Conservation (phyloP, 2,797 vertebrate species). For the Thamnophis elegans region DNA sequence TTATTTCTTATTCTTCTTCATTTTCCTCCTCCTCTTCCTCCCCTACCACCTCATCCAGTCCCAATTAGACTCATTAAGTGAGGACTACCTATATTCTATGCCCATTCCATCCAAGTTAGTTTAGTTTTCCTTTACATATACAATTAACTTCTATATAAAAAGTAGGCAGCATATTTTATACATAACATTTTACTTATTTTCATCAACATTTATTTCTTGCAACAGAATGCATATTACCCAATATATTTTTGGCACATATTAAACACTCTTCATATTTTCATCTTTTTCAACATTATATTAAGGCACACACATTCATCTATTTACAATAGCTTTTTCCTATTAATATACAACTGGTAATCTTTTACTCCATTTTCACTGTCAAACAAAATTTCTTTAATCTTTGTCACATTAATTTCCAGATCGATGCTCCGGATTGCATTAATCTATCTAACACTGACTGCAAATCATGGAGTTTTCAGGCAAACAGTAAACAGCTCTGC, state of each 20-base stretch:
- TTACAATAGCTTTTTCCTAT: neutral
- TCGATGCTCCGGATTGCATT: neutral
- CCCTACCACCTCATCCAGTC: no score
- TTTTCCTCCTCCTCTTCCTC: no score
- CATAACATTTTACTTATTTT: neutral
- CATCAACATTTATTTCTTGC: neutral
- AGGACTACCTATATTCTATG: neutral
- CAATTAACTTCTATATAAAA: neutral
- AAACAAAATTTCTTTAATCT: neutral
- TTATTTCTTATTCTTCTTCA: no score
- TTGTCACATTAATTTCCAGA: neutral
- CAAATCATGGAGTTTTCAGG: neutral
- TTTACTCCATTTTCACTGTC: neutral
- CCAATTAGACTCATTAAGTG: neutral
- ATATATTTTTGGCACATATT: neutral
- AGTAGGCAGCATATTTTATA: neutral
- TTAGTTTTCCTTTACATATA: neutral
- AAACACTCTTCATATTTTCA: neutral
- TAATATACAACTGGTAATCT: neutral
- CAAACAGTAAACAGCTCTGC: neutral
- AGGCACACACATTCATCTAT: neutral
- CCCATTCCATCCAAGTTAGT: neutral
- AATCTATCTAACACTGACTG: neutral
- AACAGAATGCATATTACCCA: neutral
- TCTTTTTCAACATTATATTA: neutral